Percentiles rank a stretch among this genome's conserved stretches.
Conservation (phyloP, 2,888 invertebrate genomes). For the Diachrysia chrysitis region DNA sequence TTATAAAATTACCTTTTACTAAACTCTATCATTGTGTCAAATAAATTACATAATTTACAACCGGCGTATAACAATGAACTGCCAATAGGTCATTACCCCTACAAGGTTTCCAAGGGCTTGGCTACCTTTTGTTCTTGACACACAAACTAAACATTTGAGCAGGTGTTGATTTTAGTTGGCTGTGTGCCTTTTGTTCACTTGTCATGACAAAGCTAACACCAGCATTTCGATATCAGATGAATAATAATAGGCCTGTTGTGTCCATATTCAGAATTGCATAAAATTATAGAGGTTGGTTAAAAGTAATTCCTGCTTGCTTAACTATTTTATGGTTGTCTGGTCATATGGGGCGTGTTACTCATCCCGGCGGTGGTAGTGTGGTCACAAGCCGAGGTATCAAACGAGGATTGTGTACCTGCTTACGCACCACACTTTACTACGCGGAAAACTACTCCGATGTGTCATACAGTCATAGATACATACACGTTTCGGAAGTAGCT, state of each 20-base stretch:
- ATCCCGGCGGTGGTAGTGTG: slow-evolving; percentile 58
- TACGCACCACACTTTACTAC: slow-evolving; percentile 53
- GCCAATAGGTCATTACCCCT: slow-evolving; percentile 60
- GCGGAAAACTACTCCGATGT: slow-evolving; percentile 65
- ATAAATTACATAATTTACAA: background rate
- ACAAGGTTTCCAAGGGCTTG: slow-evolving; percentile 58
- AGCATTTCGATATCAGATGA: slow-evolving; percentile 44
- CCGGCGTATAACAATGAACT: slow-evolving; percentile 39
- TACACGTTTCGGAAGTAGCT: slow-evolving; percentile 26
- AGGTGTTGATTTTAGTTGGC: slow-evolving; percentile 58
- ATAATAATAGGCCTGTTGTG: slow-evolving; percentile 35
- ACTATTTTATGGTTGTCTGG: slow-evolving; percentile 66
- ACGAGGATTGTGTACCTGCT: slow-evolving; percentile 30
- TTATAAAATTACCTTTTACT: background rate
- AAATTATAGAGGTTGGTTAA: slow-evolving; percentile 35
- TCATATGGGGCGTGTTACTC: slow-evolving; percentile 69
- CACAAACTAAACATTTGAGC: slow-evolving; percentile 60
- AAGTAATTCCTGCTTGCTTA: slow-evolving; percentile 64
- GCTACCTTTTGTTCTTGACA: slow-evolving; percentile 43
- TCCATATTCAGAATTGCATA: slow-evolving; percentile 36
- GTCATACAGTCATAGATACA: slow-evolving; percentile 38
- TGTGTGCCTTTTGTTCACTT: slow-evolving; percentile 37
- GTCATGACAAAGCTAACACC: slow-evolving; percentile 33
- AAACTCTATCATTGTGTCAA: background rate
- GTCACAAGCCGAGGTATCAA: slow-evolving; percentile 17